Percentiles rank a stretch among this genome's conserved stretches.
Evolutionary conservation across 2,113 vertebrate species (phyloP).

Genomic region (Aphyosemion australe): DNA sequence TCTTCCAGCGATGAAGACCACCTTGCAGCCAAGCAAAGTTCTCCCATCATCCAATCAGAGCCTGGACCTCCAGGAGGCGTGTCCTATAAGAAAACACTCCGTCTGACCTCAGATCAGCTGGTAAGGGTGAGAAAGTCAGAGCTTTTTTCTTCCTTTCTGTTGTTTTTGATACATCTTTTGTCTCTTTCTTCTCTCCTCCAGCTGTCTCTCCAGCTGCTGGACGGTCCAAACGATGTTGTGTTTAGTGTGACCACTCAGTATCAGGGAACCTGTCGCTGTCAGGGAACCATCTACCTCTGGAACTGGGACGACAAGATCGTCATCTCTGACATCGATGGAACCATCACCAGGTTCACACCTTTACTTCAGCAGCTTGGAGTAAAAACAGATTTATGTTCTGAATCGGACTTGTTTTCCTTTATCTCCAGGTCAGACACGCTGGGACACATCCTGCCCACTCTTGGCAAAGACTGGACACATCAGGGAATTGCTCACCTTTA

Average conservation of each 20-base stretch:
- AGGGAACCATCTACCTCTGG: constrained; percentile 98
- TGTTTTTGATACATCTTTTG: neutral
- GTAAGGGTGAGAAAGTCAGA: constrained; percentile 73
- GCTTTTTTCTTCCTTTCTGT: neutral
- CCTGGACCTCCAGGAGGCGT: constrained; percentile 71
- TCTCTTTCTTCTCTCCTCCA: constrained; percentile 40
- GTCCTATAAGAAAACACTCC: constrained; percentile 93
- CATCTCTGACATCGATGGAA: constrained; percentile 98
- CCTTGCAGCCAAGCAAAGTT: constrained; percentile 74
- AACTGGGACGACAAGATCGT: constrained; percentile 96
- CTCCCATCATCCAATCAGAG: constrained; percentile 68
- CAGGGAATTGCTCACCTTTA: constrained; percentile 95
- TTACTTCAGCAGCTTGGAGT: neutral
- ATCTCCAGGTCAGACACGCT: constrained; percentile 90
- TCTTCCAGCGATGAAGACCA: constrained; percentile 94
- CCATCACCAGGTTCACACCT: constrained; percentile 88
- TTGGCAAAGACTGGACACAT: constrained; percentile 98
- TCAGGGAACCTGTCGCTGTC: constrained; percentile 95
- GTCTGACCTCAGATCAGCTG: constrained; percentile 93
- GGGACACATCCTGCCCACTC: constrained; percentile 94
- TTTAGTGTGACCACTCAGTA: constrained; percentile 99
- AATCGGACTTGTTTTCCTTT: constrained; percentile 3
- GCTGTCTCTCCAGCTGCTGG: constrained; percentile 91
- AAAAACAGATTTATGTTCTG: neutral
- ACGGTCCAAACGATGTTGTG: constrained; percentile 90